Evolutionary conservation across 2,888 invertebrate species (phyloP).

Genomic region (Atethmia centrago): DNA sequence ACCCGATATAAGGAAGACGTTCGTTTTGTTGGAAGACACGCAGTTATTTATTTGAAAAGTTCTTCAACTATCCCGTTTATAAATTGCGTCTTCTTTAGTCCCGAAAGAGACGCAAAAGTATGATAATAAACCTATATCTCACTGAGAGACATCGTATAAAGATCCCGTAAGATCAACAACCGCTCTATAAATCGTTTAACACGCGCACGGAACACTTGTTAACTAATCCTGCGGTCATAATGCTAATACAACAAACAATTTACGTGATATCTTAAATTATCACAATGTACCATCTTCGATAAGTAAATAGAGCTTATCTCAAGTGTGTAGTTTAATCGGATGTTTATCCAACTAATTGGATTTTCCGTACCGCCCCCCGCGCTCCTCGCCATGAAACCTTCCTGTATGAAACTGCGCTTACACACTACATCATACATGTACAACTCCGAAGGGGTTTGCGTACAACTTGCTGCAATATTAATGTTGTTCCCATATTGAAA

Average conservation of each 20-base stretch:
- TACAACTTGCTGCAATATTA: conserved; percentile 76
- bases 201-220: conserved; percentile 37
- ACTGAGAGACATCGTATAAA: neutral
- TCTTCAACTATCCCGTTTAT: conserved; percentile 36
- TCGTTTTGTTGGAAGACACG: conserved; percentile 60
- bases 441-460: conserved; percentile 65
- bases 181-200: conserved; percentile 3
- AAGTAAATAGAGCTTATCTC: conserved; percentile 81
- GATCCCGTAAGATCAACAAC: conserved; percentile 8
- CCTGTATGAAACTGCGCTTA: conserved; percentile 76
- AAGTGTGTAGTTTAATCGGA: conserved; percentile 80
- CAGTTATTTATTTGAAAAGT: conserved; percentile 54
- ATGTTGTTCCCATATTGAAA: conserved; percentile 73
- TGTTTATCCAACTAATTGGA: conserved; percentile 87
- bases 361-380: conserved; percentile 73
- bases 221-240: conserved; percentile 57
- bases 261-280: conserved; percentile 72
- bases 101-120: conserved; percentile 8
- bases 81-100: conserved; percentile 34
- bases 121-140: conserved; percentile 2
- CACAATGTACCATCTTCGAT: conserved; percentile 73
- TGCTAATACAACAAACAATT: conserved; percentile 68
- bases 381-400: conserved; percentile 63
- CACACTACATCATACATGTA: conserved; percentile 64
- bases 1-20: conserved; percentile 73